Conservation (phyloP, 1,140 invertebrate genomes). For the Drosophila jambulina region DNA sequence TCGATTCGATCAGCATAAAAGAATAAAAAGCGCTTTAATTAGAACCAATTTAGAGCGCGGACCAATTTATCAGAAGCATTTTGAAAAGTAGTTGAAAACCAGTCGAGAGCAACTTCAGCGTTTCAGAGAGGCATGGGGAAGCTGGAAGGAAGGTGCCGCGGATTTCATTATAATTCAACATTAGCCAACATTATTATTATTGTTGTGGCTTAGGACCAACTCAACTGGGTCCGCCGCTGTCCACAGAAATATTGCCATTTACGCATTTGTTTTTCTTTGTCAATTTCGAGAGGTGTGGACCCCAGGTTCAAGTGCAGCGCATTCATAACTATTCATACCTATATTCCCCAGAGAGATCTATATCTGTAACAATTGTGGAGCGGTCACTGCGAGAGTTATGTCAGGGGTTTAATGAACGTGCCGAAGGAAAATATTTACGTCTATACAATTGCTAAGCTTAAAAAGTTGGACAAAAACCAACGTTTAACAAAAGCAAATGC, state of each 20-base stretch:
- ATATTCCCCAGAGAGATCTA: constrained; percentile 7
- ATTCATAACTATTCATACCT: constrained; percentile 37
- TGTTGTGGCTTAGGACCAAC: constrained; percentile 58
- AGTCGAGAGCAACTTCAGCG: constrained; percentile 79
- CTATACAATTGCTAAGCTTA: constrained; percentile 3
- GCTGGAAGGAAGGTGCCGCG: constrained; percentile 21
- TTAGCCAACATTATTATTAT: constrained; percentile 69
- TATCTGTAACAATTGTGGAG: constrained; percentile 38
- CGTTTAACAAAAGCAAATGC: constrained; percentile 7
- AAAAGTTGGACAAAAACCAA: constrained; percentile 1
- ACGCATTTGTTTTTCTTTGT: constrained; percentile 82
- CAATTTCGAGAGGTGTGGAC: constrained; percentile 72
- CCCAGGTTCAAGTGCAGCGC: constrained; percentile 78
- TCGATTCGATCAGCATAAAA: constrained; percentile 78
- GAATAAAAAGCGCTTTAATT: constrained; percentile 70
- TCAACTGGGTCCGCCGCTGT: constrained; percentile 30
- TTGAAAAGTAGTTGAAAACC: constrained; percentile 83
- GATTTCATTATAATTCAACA: constrained; percentile 67
- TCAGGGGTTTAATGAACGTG: constrained; percentile 25
- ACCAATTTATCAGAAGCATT: constrained; percentile 83
- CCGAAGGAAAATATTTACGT: constrained; percentile 13
- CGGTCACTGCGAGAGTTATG: constrained; percentile 29
- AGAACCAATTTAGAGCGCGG: constrained; percentile 81
- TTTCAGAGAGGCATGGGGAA: constrained; percentile 51
- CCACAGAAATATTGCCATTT: constrained; percentile 61